Conservation (phyloP, 2,113 vertebrate species). For the Pterophyllum scalare region DNA sequence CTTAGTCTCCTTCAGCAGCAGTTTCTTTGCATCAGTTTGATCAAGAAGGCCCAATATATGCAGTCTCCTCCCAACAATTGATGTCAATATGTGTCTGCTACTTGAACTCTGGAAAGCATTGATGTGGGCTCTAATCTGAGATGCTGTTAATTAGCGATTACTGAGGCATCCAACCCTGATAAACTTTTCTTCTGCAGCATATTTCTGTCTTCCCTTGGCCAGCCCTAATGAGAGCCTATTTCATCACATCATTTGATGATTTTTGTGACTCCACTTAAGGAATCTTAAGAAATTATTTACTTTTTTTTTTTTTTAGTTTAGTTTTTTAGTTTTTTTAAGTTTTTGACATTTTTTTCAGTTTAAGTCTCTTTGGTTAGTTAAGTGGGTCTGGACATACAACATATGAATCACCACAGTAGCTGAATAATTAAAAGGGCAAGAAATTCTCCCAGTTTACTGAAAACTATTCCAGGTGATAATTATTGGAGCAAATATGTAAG, state of each 20-base stretch:
- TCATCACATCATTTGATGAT: not conserved
- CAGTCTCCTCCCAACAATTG: not conserved
- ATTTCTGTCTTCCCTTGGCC: not conserved
- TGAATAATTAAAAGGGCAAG: not conserved
- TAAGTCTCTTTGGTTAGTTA: not conserved
- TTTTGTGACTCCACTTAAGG: not conserved
- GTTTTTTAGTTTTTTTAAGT: too few species aligned
- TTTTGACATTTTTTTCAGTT: not conserved
- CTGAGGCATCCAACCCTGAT: not conserved
- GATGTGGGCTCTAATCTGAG: conserved; percentile 12
- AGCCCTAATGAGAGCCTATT: not conserved
- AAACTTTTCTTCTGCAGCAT: not conserved
- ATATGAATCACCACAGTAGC: too few species aligned
- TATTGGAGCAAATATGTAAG: too few species aligned
- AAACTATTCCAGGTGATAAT: not conserved
- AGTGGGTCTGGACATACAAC: not conserved
- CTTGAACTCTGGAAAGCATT: not conserved
- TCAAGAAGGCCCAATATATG: not conserved
- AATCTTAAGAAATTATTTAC: too few species aligned
- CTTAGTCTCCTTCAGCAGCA: not conserved
- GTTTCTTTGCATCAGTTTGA: not conserved
- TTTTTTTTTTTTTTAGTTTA: too few species aligned
- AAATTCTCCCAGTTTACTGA: not conserved
- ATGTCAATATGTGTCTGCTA: conserved; percentile 4
- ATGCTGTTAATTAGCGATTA: conserved; percentile 3